Percentiles rank a stretch among this genome's conserved stretches.
These are phyloP conservation scores for Zaprionus davidi DNA, from an alignment of 1,140 invertebrate genomes.

Conservation along the genomic window DNA sequence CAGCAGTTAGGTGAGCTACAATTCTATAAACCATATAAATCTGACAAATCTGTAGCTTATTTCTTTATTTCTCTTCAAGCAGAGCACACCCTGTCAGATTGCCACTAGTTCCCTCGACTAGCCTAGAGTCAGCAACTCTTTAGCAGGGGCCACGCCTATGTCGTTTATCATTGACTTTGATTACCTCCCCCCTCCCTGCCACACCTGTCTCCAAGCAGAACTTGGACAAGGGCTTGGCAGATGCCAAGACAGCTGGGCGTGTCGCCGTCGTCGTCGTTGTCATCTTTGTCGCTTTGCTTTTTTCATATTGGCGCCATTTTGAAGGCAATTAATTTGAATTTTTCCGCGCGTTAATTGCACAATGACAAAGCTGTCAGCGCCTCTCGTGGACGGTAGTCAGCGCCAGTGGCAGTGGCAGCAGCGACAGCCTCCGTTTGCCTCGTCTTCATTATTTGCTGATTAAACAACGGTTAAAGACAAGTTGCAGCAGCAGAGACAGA, in stretches of 20 bases:
- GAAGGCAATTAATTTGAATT: conserved; percentile 78
- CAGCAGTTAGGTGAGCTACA: no score
- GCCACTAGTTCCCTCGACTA: conserved; percentile 11
- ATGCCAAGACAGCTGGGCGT: conserved; percentile 51
- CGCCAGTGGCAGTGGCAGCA: conserved; percentile 29
- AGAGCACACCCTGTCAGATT: neutral
- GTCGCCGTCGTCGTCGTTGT: conserved; percentile 23
- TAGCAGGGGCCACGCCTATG: conserved; percentile 33
- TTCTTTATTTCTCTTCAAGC: neutral
- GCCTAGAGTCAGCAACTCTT: conserved; percentile 15
- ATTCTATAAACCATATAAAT: no score
- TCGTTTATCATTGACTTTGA: conserved; percentile 37
- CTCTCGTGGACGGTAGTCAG: conserved; percentile 33
- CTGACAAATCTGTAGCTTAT: neutral
- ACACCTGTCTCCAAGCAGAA: neutral
- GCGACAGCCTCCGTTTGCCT: conserved; percentile 38
- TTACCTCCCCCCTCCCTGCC: conserved; percentile 5
- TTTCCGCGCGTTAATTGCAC: conserved; percentile 76
- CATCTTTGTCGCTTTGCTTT: conserved; percentile 30
- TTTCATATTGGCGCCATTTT: conserved; percentile 71
- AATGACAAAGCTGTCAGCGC: conserved; percentile 75
- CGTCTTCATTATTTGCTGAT: conserved; percentile 73
- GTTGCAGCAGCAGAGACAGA: conserved; percentile 43
- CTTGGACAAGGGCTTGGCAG: conserved; percentile 16
- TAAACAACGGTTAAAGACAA: conserved; percentile 75